Conservation (phyloP, 2,888 invertebrate genomes). For the Cryptocheilus praepositus region DNA sequence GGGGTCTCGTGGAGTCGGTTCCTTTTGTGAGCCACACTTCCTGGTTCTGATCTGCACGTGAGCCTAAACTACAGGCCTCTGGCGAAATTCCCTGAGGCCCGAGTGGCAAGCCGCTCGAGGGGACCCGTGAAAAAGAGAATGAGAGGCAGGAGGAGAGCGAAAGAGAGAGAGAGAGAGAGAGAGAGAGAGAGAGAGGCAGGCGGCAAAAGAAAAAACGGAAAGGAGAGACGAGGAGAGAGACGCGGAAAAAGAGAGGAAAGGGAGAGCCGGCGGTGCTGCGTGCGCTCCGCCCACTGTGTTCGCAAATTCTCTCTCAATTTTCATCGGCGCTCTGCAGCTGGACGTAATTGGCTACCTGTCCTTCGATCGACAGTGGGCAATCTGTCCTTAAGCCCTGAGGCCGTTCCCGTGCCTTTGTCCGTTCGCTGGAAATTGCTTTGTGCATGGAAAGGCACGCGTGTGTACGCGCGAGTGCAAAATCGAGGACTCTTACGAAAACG, state of each 20-base stretch:
- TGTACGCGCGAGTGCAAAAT: neutral
- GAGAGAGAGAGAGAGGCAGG: too few relatives aligned
- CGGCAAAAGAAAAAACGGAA: neutral
- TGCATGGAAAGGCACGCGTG: neutral
- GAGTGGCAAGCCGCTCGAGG: neutral
- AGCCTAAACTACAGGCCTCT: neutral
- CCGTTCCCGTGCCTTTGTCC: constrained; percentile 27
- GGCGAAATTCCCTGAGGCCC: constrained; percentile 28
- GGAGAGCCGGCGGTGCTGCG: too few relatives aligned
- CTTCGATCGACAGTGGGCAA: constrained; percentile 32
- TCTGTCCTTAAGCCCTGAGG: constrained; percentile 29
- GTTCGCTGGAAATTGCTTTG: too few relatives aligned
- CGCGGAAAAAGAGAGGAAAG: constrained; percentile 16
- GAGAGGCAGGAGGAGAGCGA: neutral
- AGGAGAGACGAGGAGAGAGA: constrained; percentile 8
- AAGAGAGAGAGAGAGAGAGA: neutral
- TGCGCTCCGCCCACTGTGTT: constrained; percentile 41
- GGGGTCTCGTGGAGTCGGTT: neutral
- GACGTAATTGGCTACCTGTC: constrained; percentile 54
- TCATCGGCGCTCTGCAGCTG: constrained; percentile 53
- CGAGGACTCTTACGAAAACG: neutral
- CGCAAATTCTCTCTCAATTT: constrained; percentile 57
- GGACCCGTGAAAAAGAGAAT: neutral
- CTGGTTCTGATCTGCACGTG: constrained; percentile 3
- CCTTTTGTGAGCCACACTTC: constrained; percentile 4